These are phyloP conservation scores for Neelides sp. DNA, from an alignment of 1,140 invertebrate genomes.

Conservation along the genomic window DNA sequence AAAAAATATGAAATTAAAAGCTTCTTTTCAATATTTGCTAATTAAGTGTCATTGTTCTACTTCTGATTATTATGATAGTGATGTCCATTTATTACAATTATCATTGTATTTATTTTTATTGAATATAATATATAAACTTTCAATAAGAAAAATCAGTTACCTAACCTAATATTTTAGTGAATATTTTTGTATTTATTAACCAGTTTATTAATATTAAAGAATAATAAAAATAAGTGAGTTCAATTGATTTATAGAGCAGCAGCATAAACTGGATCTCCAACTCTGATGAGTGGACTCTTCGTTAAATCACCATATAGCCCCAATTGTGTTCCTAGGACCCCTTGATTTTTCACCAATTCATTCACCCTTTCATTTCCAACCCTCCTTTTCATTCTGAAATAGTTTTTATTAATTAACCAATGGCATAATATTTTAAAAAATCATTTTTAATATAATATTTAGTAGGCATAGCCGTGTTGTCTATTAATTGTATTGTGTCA, in stretches of 20 bases:
- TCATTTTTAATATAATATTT: neutral
- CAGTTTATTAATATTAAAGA: too few relatives aligned
- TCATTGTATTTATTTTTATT: too few relatives aligned
- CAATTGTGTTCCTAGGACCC: constrained; percentile 20
- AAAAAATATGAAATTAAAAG: too few relatives aligned
- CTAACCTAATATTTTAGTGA: too few relatives aligned
- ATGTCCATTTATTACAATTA: too few relatives aligned
- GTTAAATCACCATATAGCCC: constrained; percentile 14
- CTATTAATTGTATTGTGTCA: neutral
- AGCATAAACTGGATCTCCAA: constrained; percentile 29
- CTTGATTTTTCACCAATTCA: constrained; percentile 18
- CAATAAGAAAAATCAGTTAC: too few relatives aligned
- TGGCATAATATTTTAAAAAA: neutral
- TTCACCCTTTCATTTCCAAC: constrained; percentile 17
- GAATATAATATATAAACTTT: too few relatives aligned
- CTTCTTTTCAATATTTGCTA: too few relatives aligned
- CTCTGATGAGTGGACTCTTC: constrained; percentile 10
- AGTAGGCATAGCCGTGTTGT: neutral
- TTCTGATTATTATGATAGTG: too few relatives aligned
- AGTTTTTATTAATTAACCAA: neutral
- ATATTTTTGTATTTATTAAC: too few relatives aligned
- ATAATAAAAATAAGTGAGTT: too few relatives aligned
- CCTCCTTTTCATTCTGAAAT: constrained; percentile 12
- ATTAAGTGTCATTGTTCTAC: too few relatives aligned
- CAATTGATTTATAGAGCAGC: constrained; percentile 25